These are phyloP conservation scores for Otis tarda DNA, from an alignment of 2,113 vertebrate species.

Conservation along the genomic window DNA sequence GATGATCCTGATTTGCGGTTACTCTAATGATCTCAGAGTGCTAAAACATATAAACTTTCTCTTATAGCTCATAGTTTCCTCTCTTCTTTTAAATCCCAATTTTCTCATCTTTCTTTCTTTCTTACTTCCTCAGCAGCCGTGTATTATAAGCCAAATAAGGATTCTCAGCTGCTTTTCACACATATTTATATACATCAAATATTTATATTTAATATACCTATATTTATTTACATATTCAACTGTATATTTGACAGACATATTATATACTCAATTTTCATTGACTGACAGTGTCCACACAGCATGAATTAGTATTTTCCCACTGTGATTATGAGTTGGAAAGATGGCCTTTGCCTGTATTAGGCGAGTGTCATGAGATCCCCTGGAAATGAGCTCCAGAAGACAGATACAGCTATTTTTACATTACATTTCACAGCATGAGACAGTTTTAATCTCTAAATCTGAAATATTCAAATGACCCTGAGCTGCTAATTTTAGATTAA, in stretches of 20 bases:
- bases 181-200: background rate
- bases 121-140: background rate
- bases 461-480: slow-evolving; percentile 45
- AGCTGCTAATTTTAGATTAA: slow-evolving; percentile 46
- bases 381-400: slow-evolving; percentile 31
- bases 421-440: slow-evolving; percentile 34
- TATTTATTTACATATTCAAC: background rate
- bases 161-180: background rate
- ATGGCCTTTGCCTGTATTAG: background rate
- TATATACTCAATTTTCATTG: background rate
- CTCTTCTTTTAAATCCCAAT: background rate
- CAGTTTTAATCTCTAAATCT: slow-evolving; percentile 41
- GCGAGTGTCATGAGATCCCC: background rate
- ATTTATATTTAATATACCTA: background rate
- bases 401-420: slow-evolving; percentile 12
- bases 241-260: background rate
- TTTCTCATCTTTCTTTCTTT: background rate
- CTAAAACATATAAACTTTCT: background rate
- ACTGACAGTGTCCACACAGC: background rate
- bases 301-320: background rate
- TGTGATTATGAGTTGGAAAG: background rate
- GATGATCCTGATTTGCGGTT: background rate
- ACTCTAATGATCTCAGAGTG: background rate
- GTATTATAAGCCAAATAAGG: background rate
- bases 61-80: background rate